Conservation (phyloP, 2,113 vertebrate species). For the Sterrhoptilus dennistouni region DNA sequence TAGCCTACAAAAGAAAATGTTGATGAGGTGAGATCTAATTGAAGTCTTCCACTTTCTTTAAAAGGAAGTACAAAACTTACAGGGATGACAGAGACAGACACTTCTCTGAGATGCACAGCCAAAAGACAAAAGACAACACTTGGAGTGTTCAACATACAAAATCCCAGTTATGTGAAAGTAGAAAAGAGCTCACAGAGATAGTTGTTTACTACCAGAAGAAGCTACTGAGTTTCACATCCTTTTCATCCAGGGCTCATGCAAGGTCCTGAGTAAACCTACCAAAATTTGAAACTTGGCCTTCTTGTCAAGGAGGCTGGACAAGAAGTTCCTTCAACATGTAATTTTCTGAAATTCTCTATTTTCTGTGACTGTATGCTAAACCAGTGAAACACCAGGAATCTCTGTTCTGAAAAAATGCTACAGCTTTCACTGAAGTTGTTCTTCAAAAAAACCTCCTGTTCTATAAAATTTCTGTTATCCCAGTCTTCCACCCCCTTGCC, state of each 20-base stretch:
- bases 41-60: not conserved
- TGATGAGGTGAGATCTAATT: not conserved
- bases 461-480: not conserved
- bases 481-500: rapidly evolving
- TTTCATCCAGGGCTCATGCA: not conserved
- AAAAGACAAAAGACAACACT: not conserved
- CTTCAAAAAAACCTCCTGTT: rapidly evolving
- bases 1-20: not conserved
- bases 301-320: not conserved
- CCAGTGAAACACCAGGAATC: not conserved
- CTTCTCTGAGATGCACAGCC: not conserved
- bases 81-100: not conserved
- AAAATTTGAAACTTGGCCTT: not conserved
- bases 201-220: not conserved
- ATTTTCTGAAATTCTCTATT: not conserved
- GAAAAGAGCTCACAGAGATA: not conserved
- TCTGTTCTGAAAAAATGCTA: not conserved
- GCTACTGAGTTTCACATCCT: not conserved
- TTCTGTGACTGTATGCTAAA: not conserved
- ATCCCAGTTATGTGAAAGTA: not conserved
- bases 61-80: not conserved
- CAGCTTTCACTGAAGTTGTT: not conserved
- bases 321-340: not conserved
- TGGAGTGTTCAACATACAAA: not conserved
- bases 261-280: not conserved